Percentiles rank a stretch among this genome's conserved stretches.
These are phyloP conservation scores for Phymastichus coffea DNA, from an alignment of 1,140 invertebrate genomes.

Conservation along the genomic window DNA sequence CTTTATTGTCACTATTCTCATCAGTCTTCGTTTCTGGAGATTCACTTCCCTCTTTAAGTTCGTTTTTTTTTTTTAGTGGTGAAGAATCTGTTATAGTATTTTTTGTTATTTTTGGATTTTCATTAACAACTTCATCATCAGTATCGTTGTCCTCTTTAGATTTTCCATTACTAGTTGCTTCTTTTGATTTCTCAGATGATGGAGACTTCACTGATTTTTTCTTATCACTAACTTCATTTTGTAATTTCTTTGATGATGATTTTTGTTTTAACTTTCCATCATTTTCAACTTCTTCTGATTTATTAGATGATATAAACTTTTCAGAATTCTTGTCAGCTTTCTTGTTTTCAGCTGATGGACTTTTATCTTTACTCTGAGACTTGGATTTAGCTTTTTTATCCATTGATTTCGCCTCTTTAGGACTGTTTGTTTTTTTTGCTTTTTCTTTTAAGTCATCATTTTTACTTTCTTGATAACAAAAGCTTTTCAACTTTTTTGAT, in stretches of 20 bases:
- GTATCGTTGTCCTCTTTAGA: no score
- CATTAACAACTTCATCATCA: constrained; percentile 2
- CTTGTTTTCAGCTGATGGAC: constrained; percentile 10
- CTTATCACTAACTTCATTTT: not conserved
- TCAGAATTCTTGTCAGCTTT: constrained; percentile 7
- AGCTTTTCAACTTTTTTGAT: constrained; percentile 8
- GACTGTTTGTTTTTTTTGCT: not conserved
- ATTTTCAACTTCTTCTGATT: constrained; percentile 14
- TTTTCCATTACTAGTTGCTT: not conserved
- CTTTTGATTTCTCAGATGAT: not conserved
- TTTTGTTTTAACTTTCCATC: constrained; percentile 18
- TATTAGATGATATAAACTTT: constrained; percentile 6
- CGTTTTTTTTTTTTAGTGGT: constrained; percentile 29
- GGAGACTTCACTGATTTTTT: not conserved
- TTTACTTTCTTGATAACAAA: not conserved
- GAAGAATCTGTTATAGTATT: not conserved
- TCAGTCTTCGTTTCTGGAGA: constrained; percentile 5
- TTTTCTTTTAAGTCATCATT: not conserved
- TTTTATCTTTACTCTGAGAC: not conserved
- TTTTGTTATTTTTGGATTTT: not conserved
- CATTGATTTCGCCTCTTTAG: not conserved
- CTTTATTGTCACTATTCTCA: constrained; percentile 15
- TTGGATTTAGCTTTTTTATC: not conserved
- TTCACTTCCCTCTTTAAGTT: constrained; percentile 26
- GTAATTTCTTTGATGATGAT: not conserved